Percentiles rank a stretch among this genome's conserved stretches.
Evolutionary conservation across 2,888 invertebrate genomes (phyloP).

Genomic region (Onchidella celtica): DNA sequence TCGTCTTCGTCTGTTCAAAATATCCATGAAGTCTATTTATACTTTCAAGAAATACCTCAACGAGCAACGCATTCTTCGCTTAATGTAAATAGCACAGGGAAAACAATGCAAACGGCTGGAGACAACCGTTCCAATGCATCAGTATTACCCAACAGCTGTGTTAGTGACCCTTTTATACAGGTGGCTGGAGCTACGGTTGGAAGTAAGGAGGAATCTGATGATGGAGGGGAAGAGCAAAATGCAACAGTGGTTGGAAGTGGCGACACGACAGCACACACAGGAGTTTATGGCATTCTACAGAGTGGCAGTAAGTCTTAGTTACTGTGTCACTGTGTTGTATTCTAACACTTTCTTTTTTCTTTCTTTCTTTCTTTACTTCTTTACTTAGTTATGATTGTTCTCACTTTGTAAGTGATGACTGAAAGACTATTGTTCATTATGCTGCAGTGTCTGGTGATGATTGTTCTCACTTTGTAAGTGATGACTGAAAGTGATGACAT

Average conservation of each 20-base stretch:
- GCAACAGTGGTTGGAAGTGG: background rate
- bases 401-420: too few species aligned
- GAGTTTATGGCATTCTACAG: background rate
- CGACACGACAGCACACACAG: background rate
- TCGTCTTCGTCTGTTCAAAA: conserved; percentile 3
- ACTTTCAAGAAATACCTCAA: background rate
- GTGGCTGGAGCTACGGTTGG: background rate
- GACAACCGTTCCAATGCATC: background rate
- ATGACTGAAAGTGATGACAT: too few species aligned
- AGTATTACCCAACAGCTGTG: background rate
- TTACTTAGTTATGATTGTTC: too few species aligned
- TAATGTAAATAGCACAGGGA: background rate
- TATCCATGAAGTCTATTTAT: background rate
- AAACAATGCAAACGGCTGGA: background rate
- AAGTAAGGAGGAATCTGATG: background rate
- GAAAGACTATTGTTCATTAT: too few species aligned
- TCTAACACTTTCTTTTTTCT: too few species aligned
- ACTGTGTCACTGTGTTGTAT: too few species aligned
- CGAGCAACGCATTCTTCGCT: background rate
- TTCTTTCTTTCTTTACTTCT: too few species aligned
- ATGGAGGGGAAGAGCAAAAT: background rate
- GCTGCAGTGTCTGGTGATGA: too few species aligned
- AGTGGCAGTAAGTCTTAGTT: background rate
- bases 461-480: too few species aligned
- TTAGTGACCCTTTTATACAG: background rate